Percentiles rank a stretch among this genome's conserved stretches.
These are phyloP conservation scores for Scleropages formosus DNA, from an alignment of 2,797 vertebrate species.

Conservation along the genomic window DNA sequence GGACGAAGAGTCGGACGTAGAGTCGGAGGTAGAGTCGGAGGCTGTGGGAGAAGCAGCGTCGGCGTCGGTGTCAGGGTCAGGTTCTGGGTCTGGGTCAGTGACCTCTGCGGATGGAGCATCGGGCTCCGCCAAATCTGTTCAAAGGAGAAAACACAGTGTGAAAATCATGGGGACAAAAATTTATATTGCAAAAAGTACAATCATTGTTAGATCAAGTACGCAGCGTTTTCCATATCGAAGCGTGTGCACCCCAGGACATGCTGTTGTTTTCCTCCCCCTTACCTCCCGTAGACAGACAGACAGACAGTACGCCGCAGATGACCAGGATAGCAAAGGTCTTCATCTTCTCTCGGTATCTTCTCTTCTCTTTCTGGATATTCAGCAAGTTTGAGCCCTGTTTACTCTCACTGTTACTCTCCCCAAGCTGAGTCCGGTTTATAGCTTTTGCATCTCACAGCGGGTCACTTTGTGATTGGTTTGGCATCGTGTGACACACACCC, in stretches of 20 bases:
- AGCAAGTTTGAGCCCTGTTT: slow-evolving; percentile 4
- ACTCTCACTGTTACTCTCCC: slow-evolving; percentile 37
- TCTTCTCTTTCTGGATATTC: slow-evolving; percentile 32
- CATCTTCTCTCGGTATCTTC: slow-evolving; percentile 69
- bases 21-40: slow-evolving; percentile 39
- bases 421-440: slow-evolving; percentile 64
- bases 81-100: slow-evolving; percentile 39
- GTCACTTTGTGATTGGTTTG: slow-evolving; percentile 64
- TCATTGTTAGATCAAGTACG: neutral
- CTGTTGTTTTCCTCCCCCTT: slow-evolving; percentile 54
- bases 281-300: slow-evolving; percentile 81
- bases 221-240: too few species aligned
- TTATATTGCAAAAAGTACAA: neutral
- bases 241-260: too few species aligned
- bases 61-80: slow-evolving; percentile 15
- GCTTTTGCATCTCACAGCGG: slow-evolving; percentile 47
- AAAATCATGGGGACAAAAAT: neutral
- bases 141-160: slow-evolving; percentile 41
- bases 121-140: slow-evolving; percentile 24
- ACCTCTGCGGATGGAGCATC: slow-evolving; percentile 50
- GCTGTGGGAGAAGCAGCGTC: slow-evolving; percentile 35
- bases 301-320: slow-evolving; percentile 69
- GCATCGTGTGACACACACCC: slow-evolving; percentile 61
- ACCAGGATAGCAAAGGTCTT: slow-evolving; percentile 72
- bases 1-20: slow-evolving; percentile 37